A percentile compares a stretch with the other conserved stretches of the same genome.
These are phyloP conservation scores for Aphidius ervi DNA, from an alignment of 1,140 invertebrate genomes.

Conservation along the genomic window DNA sequence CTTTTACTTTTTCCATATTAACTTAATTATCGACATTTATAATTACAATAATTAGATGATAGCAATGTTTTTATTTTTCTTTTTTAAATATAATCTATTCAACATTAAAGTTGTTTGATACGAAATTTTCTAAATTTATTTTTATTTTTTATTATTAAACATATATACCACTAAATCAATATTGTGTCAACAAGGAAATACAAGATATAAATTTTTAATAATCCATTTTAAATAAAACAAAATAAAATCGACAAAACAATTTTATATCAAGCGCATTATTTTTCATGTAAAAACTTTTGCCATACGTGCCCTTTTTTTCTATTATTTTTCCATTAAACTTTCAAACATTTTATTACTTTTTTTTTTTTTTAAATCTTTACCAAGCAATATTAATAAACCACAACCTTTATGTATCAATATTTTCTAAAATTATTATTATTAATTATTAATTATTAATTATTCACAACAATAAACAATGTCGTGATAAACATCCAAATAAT, in stretches of 20 bases:
- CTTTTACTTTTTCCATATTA: slow-evolving; percentile 28
- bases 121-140: slow-evolving; percentile 27
- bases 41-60: slow-evolving; percentile 49
- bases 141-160: slow-evolving; percentile 30
- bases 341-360: too few relatives aligned
- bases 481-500: too few relatives aligned
- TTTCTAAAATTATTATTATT: background rate
- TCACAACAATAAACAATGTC: too few relatives aligned
- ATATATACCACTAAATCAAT: slow-evolving; percentile 29
- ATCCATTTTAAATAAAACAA: slow-evolving; percentile 38
- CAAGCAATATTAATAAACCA: too few relatives aligned
- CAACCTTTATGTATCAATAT: background rate
- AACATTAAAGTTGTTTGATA: slow-evolving; percentile 32
- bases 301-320: background rate
- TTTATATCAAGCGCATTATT: background rate
- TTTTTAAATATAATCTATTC: slow-evolving; percentile 33
- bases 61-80: slow-evolving; percentile 47
- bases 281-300: background rate
- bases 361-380: too few relatives aligned
- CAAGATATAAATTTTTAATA: slow-evolving; percentile 41
- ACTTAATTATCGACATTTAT: slow-evolving; percentile 30
- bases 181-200: slow-evolving; percentile 41
- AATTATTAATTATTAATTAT: too few relatives aligned
- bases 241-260: background rate
- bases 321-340: background rate